phyloP scores from a whole-genome alignment of 2,888 invertebrate genomes.

The Acrobasis repandana region DNA sequence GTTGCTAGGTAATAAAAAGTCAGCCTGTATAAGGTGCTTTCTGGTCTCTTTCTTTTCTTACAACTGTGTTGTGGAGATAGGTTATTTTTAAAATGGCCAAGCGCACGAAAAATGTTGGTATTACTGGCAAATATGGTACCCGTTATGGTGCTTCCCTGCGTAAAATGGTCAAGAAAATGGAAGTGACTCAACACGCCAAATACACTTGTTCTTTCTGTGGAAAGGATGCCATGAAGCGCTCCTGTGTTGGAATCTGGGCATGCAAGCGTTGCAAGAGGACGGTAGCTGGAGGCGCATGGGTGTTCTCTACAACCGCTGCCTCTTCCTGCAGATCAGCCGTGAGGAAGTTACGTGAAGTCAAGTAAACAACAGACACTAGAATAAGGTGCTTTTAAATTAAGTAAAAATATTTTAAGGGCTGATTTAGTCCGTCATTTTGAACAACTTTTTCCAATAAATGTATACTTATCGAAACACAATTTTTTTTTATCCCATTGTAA shows the following conservation, averaged over 20 bases:
- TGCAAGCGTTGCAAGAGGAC: slow-evolving; percentile 98
- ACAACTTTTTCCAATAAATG: no score
- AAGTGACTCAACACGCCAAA: slow-evolving; percentile 99
- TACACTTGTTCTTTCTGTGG: slow-evolving; percentile 99
- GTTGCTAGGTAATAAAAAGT: no score
- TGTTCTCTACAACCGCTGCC: slow-evolving; percentile 98
- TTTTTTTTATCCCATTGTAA: no score
- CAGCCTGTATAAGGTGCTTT: no score
- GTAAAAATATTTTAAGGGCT: no score
- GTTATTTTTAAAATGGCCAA: slow-evolving; percentile 91
- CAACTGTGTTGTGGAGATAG: slow-evolving; percentile 67
- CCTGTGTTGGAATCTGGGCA: slow-evolving; percentile 98
- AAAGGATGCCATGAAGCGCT: slow-evolving; percentile 99
- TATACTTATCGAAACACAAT: no score
- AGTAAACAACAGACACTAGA: slow-evolving; percentile 67
- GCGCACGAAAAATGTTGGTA: slow-evolving; percentile 99
- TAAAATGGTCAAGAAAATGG: slow-evolving; percentile 99
- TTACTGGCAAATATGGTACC: slow-evolving; percentile 99
- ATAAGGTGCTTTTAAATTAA: no score
- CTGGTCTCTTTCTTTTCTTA: slow-evolving; percentile 61
- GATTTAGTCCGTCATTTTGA: no score
- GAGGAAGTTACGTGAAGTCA: slow-evolving; percentile 95
- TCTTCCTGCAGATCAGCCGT: slow-evolving; percentile 98
- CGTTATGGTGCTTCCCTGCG: slow-evolving; percentile 99
- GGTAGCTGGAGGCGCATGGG: slow-evolving; percentile 99